Conservation (phyloP, 2,797 vertebrate genomes). For the Sebastes diploproa region DNA sequence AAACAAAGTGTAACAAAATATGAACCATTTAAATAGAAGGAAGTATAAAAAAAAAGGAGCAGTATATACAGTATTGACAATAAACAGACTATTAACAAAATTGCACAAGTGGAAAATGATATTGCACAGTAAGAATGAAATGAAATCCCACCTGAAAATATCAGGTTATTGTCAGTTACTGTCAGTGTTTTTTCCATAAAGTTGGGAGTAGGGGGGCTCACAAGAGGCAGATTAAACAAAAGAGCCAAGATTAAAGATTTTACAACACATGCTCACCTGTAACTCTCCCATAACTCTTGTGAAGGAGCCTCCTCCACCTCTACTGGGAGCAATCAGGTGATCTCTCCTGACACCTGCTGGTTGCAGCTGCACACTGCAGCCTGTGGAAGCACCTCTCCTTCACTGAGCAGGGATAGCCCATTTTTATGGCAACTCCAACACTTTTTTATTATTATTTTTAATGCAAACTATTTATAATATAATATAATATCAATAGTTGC, state of each 20-base stretch:
- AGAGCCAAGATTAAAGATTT: not conserved
- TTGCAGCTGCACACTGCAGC: constrained; percentile 4
- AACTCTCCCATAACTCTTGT: not conserved
- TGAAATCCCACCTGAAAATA: too few species aligned
- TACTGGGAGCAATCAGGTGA: not conserved
- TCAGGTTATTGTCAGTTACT: not conserved
- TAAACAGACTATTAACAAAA: too few species aligned
- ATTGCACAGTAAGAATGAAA: too few species aligned
- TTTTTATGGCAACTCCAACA: accelerated
- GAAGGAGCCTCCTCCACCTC: not conserved
- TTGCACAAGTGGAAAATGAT: too few species aligned
- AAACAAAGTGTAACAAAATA: too few species aligned
- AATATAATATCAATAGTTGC: too few species aligned
- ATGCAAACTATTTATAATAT: not conserved
- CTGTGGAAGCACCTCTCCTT: not conserved
- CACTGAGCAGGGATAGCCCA: not conserved
- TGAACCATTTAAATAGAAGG: too few species aligned
- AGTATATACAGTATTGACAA: too few species aligned
- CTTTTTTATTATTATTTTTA: too few species aligned
- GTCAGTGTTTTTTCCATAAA: not conserved
- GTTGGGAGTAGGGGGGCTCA: not conserved
- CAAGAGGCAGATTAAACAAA: not conserved
- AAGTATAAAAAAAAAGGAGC: too few species aligned
- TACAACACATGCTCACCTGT: not conserved
- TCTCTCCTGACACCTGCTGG: constrained; percentile 62